phyloP scores from a whole-genome alignment of 2,888 invertebrate species.

The Euzetes globulus region DNA sequence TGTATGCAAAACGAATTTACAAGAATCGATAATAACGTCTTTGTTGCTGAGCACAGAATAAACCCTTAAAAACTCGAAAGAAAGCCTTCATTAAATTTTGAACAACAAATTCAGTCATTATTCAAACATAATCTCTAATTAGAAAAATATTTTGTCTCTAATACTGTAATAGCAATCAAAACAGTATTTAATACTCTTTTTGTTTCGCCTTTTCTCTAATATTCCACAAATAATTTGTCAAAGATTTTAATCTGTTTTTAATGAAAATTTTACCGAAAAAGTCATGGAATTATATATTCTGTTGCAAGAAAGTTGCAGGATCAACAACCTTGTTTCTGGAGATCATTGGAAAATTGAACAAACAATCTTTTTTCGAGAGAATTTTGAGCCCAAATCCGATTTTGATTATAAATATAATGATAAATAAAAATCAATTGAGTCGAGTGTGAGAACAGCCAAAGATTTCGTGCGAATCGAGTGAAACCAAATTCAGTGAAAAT shows the following conservation, averaged over 20 bases:
- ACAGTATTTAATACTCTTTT: background rate
- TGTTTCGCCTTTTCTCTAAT: background rate
- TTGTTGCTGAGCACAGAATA: too few species aligned
- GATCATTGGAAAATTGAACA: too few species aligned
- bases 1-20: too few species aligned
- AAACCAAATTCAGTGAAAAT: background rate
- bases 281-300: background rate
- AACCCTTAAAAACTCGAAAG: too few species aligned
- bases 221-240: background rate
- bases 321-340: too few species aligned
- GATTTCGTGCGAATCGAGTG: background rate
- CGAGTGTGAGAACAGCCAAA: background rate
- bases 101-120: background rate
- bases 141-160: background rate
- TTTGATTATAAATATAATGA: too few species aligned
- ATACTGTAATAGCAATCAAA: background rate
- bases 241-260: background rate
- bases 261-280: background rate
- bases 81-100: too few species aligned
- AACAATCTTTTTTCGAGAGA: too few species aligned
- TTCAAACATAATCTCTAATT: slow-evolving; percentile 4
- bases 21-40: too few species aligned
- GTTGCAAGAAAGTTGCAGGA: too few species aligned
- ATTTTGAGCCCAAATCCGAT: too few species aligned
- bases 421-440: too few species aligned